Evolutionary conservation across 2,797 vertebrate genomes (phyloP).

Genomic region (Peromyscus attwateri): DNA sequence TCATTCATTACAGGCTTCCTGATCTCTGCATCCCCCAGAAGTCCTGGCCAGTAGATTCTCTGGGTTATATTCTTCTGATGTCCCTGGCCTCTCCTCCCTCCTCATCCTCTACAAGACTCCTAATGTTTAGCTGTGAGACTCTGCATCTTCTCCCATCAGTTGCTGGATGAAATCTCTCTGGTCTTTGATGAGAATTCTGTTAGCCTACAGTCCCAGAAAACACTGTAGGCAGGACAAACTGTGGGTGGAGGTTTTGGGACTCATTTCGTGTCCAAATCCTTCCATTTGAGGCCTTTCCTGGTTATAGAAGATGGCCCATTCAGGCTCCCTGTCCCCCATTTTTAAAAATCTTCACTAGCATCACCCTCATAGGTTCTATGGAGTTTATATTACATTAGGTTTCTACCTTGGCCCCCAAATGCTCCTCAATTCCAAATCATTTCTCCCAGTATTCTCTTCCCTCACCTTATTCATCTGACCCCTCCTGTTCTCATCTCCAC

Average conservation of each 20-base stretch:
- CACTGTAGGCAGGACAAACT: neutral
- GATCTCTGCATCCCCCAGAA: neutral
- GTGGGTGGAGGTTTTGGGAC: neutral
- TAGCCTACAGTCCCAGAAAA: neutral
- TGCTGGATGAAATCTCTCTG: neutral
- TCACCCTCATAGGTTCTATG: neutral
- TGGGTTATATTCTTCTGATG: neutral
- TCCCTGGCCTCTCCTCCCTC: neutral
- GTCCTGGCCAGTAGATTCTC: neutral
- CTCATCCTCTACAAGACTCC: neutral
- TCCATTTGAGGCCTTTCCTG: neutral
- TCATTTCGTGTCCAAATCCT: neutral
- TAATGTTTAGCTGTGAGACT: neutral
- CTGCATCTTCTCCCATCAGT: neutral
- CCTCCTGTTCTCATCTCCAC: neutral
- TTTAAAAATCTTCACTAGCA: neutral
- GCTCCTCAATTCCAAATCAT: neutral
- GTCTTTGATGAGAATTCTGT: neutral
- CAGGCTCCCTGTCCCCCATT: neutral
- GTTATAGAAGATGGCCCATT: neutral
- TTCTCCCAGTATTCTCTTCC: neutral
- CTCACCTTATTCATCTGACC: neutral
- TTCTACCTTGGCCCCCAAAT: neutral
- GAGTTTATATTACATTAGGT: neutral
- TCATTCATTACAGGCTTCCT: neutral